Percentiles rank a stretch among this genome's conserved stretches.
Conservation (phyloP, 2,797 vertebrate genomes). For the Anguilla anguilla region DNA sequence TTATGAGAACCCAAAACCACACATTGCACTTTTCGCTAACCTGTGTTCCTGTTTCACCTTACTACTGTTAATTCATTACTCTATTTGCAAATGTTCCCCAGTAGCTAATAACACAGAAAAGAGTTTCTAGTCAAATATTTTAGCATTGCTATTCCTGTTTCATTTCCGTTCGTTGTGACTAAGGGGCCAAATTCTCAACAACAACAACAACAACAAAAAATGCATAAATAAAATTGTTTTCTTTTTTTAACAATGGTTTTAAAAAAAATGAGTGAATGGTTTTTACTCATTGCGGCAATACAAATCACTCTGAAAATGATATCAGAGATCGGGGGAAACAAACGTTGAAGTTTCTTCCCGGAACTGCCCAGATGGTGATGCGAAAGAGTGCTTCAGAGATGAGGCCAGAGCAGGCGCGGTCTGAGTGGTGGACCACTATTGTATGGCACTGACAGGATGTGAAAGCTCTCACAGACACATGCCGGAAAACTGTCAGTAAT, state of each 20-base stretch:
- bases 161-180: background rate
- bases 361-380: background rate
- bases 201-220: background rate
- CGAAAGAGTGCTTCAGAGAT: background rate
- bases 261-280: no score
- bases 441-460: background rate
- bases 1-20: background rate
- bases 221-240: background rate
- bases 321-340: background rate
- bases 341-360: background rate
- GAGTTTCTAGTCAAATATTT: background rate
- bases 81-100: background rate
- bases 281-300: background rate
- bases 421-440: background rate
- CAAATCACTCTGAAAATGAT: background rate
- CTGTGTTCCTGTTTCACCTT: background rate
- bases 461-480: background rate
- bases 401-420: background rate
- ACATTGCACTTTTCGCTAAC: background rate
- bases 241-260: background rate
- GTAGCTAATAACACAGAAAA: background rate
- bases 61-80: background rate
- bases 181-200: background rate
- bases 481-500: background rate
- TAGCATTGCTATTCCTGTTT: background rate